A percentile compares a stretch with the other conserved stretches of the same genome.
phyloP scores from a whole-genome alignment of 2,113 vertebrate species.

The Oncorhynchus gorbuscha region DNA sequence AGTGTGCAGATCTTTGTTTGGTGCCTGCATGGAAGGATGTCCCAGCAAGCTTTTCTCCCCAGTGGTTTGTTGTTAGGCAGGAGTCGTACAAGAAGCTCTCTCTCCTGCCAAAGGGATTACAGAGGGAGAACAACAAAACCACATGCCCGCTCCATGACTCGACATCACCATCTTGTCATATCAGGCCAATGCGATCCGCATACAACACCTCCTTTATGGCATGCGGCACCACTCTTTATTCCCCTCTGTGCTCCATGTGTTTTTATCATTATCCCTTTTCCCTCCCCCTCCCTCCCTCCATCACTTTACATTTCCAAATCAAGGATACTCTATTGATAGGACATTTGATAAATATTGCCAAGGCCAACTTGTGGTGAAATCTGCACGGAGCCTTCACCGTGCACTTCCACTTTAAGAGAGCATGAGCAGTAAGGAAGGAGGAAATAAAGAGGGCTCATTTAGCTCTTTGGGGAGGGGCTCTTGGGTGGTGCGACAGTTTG shows the following conservation, averaged over 20 bases:
- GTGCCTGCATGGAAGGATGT: neutral
- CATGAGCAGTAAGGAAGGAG: no score
- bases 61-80: slow-evolving; percentile 36
- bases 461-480: no score
- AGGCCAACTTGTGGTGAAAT: no score
- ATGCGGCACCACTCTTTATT: neutral
- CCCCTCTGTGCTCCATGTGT: neutral
- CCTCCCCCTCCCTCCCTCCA: neutral
- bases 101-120: slow-evolving; percentile 50
- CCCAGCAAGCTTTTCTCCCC: slow-evolving; percentile 11
- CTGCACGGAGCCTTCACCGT: no score
- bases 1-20: neutral
- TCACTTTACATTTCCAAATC: neutral
- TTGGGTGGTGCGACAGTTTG: no score
- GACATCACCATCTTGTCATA: neutral
- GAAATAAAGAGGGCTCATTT: no score
- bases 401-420: no score
- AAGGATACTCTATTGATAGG: no score
- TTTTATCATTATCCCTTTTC: neutral
- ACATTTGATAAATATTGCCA: no score
- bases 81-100: slow-evolving; percentile 15
- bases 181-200: no score
- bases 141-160: slow-evolving; percentile 16
- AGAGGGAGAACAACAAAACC: slow-evolving; percentile 23
- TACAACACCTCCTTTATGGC: neutral